Evolutionary conservation across 2,797 vertebrate species (phyloP).

Genomic region (Decapterus maruadsi): DNA sequence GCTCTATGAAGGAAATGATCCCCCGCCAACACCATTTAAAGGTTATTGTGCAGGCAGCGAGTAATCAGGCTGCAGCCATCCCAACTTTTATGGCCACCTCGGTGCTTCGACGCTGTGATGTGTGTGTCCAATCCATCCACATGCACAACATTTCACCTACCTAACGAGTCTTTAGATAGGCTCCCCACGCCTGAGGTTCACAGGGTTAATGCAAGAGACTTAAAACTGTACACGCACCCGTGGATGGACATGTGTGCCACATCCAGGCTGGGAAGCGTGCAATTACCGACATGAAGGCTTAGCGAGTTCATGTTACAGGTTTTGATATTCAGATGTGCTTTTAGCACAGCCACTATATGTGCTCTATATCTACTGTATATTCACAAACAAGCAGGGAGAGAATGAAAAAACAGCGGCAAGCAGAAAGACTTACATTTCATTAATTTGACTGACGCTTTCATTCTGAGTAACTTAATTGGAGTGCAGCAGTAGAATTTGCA

Average conservation of each 20-base stretch:
- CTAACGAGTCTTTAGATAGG: conserved; percentile 54
- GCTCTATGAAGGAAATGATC: conserved; percentile 36
- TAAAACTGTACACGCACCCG: conserved; percentile 52
- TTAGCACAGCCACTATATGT: background rate
- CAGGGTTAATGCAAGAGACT: conserved; percentile 60
- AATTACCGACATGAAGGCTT: conserved; percentile 38
- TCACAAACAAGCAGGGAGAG: conserved; percentile 28
- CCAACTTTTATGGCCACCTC: conserved; percentile 39
- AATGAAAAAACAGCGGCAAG: conserved; percentile 38
- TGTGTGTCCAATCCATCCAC: conserved; percentile 25
- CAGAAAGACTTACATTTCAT: conserved; percentile 68
- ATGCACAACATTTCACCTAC: conserved; percentile 47
- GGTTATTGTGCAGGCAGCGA: conserved; percentile 46
- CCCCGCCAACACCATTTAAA: conserved; percentile 49
- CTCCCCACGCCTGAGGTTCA: conserved; percentile 39
- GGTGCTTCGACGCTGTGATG: conserved; percentile 22
- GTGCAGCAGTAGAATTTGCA: conserved; percentile 49
- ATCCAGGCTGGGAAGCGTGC: conserved; percentile 38
- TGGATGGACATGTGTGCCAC: conserved; percentile 18
- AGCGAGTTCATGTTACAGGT: conserved; percentile 23
- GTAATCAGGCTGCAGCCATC: conserved; percentile 46
- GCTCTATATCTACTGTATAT: no score
- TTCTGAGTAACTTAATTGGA: conserved; percentile 58
- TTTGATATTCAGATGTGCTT: conserved; percentile 49
- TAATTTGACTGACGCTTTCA: conserved; percentile 55